phyloP scores from a whole-genome alignment of 2,113 vertebrate species.

The Parus major region DNA sequence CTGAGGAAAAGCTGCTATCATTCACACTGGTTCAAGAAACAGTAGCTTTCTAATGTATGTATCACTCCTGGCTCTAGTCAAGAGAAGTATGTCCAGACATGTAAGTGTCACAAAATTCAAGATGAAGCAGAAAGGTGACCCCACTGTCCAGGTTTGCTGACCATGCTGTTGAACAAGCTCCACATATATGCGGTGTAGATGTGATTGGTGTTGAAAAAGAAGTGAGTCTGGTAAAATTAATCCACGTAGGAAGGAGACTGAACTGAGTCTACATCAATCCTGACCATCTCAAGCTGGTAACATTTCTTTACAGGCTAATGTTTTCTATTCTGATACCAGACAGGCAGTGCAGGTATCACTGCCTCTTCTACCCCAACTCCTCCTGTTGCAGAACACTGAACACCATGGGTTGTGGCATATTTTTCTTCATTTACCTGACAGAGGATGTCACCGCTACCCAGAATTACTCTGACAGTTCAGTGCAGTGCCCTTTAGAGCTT shows the following conservation, averaged over 20 bases:
- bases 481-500: neutral
- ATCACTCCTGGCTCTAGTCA: neutral
- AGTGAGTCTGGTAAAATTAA: neutral
- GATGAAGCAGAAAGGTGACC: neutral
- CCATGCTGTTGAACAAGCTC: neutral
- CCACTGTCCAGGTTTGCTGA: neutral
- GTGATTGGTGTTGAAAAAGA: rapidly evolving
- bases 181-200: neutral
- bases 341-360: neutral
- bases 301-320: neutral
- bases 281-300: neutral
- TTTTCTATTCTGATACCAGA: neutral
- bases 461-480: neutral
- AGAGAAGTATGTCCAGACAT: neutral
- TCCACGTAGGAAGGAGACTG: neutral
- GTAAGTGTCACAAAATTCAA: neutral
- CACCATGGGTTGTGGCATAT: neutral
- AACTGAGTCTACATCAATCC: neutral
- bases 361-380: neutral
- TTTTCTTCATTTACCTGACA: neutral
- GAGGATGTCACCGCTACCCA: neutral
- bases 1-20: neutral
- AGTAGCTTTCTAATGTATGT: neutral
- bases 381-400: neutral
- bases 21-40: neutral